phyloP scores from a whole-genome alignment of 2,797 vertebrate genomes.

The Carcharodon carcharias region DNA sequence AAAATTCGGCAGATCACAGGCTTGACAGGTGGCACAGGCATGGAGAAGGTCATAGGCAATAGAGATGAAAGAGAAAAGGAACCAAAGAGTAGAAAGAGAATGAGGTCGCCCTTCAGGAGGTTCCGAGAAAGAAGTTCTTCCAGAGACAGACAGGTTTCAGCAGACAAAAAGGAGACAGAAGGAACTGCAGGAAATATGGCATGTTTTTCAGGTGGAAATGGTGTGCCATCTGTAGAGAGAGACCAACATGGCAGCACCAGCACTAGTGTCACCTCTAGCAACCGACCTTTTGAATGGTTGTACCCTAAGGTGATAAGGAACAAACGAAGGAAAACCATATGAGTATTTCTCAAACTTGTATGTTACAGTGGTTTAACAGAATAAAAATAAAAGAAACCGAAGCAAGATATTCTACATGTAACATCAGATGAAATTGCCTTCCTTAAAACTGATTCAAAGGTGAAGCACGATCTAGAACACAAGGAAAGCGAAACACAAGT shows the following conservation, averaged over 20 bases:
- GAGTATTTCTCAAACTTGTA: slow-evolving; percentile 42
- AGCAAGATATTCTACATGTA: background rate
- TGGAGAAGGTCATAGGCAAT: slow-evolving; percentile 46
- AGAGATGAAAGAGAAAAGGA: slow-evolving; percentile 50
- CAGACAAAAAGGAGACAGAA: slow-evolving; percentile 49
- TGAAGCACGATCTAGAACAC: background rate
- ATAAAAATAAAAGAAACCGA: background rate
- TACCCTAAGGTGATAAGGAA: slow-evolving; percentile 56
- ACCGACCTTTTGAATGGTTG: slow-evolving; percentile 52
- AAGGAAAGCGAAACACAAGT: background rate
- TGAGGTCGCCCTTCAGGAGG: slow-evolving; percentile 61
- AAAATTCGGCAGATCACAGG: slow-evolving; percentile 70
- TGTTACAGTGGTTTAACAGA: background rate
- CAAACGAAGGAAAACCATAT: slow-evolving; percentile 64
- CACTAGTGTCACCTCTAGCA: slow-evolving; percentile 43
- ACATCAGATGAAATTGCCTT: background rate
- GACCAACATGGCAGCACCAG: slow-evolving; percentile 49
- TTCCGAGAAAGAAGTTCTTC: slow-evolving; percentile 72
- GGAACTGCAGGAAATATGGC: slow-evolving; percentile 2
- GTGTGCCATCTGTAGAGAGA: background rate
- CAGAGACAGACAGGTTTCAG: slow-evolving; percentile 59
- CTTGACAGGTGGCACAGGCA: slow-evolving; percentile 49
- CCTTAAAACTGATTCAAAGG: background rate
- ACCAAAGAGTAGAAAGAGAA: slow-evolving; percentile 52
- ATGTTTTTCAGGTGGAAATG: slow-evolving; percentile 5